These are phyloP conservation scores for Chloromyia formosa DNA, from an alignment of 2,888 invertebrate species.

Conservation along the genomic window DNA sequence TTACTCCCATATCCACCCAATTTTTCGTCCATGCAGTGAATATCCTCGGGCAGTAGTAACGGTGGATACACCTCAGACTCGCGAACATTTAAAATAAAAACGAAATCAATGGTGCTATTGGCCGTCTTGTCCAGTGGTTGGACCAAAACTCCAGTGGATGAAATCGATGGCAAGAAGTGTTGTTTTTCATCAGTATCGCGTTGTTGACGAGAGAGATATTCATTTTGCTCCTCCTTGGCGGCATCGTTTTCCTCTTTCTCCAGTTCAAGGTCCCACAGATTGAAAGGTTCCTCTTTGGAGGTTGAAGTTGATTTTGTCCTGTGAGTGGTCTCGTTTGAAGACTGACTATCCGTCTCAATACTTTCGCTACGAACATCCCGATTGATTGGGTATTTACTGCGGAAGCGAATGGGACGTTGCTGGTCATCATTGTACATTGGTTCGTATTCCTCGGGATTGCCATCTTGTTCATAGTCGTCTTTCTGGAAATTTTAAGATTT, in stretches of 20 bases:
- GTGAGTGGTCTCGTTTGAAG: constrained; percentile 30
- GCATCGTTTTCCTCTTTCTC: constrained; percentile 67
- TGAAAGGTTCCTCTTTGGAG: constrained; percentile 57
- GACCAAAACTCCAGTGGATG: constrained; percentile 63
- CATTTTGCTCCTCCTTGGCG: constrained; percentile 55
- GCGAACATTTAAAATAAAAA: constrained; percentile 80
- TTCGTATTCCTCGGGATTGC: constrained; percentile 59
- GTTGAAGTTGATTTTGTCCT: constrained; percentile 45
- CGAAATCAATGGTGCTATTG: constrained; percentile 68
- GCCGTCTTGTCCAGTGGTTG: constrained; percentile 61
- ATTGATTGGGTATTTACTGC: constrained; percentile 61
- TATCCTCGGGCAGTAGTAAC: constrained; percentile 69
- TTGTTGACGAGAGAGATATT: constrained; percentile 45
- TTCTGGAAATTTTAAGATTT: constrained; percentile 50
- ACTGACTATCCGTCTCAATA: constrained; percentile 45
- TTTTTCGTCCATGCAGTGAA: constrained; percentile 72
- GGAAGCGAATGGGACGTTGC: constrained; percentile 58
- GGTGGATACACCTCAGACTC: constrained; percentile 70
- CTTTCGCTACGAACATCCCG: constrained; percentile 61
- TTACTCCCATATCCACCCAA: constrained; percentile 62
- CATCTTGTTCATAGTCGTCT: constrained; percentile 55
- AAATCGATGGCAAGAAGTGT: constrained; percentile 59
- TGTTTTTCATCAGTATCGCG: constrained; percentile 52
- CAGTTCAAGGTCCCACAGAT: constrained; percentile 68
- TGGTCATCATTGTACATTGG: constrained; percentile 59